These are phyloP conservation scores for Onychorhynchus coronatus DNA, from an alignment of 2,113 vertebrate species.

Conservation along the genomic window DNA sequence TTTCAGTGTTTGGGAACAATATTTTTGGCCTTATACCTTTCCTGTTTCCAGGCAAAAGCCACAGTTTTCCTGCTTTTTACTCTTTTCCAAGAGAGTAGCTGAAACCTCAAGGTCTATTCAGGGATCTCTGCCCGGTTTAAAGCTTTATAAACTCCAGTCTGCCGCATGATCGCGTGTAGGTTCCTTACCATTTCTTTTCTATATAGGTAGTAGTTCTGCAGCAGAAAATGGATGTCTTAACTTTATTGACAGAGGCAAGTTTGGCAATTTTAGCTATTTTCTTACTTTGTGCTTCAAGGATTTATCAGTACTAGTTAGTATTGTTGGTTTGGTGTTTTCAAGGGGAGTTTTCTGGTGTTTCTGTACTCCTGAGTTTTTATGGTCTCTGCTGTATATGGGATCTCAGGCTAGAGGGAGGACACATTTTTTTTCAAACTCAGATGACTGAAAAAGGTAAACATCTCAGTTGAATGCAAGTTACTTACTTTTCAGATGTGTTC, in stretches of 20 bases:
- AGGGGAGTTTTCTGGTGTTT: neutral
- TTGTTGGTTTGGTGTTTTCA: neutral
- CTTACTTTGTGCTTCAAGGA: neutral
- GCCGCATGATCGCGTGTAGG: neutral
- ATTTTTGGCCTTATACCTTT: conserved; percentile 42
- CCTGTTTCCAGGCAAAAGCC: conserved; percentile 46
- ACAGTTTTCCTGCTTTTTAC: conserved; percentile 35
- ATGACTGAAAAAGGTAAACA: neutral
- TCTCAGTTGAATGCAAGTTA: neutral
- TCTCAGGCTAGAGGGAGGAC: neutral
- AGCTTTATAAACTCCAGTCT: neutral
- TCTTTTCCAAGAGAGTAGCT: conserved; percentile 10
- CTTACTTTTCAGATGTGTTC: neutral
- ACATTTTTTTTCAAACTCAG: neutral
- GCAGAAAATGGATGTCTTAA: neutral
- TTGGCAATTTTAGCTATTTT: neutral
- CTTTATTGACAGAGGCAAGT: neutral
- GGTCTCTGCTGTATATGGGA: neutral
- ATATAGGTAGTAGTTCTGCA: neutral
- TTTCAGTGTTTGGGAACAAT: conserved; percentile 24
- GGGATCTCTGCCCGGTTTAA: conserved; percentile 8
- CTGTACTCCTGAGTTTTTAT: neutral
- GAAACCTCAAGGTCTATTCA: conserved; percentile 29
- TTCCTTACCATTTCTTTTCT: neutral
- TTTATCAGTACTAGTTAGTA: neutral